These are phyloP conservation scores for Nebria brevicollis DNA, from an alignment of 2,888 invertebrate species.

Conservation along the genomic window DNA sequence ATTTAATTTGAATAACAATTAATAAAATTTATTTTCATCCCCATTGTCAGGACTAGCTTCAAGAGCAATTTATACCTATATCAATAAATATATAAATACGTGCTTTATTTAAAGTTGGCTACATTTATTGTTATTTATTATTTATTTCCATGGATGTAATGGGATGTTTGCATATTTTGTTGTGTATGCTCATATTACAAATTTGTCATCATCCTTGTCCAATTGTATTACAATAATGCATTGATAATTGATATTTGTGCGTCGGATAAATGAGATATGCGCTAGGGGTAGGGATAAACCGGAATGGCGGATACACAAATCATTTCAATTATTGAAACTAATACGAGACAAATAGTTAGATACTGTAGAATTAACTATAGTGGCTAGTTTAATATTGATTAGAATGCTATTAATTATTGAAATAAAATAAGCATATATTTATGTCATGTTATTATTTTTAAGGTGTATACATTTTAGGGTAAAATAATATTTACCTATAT, in stretches of 20 bases:
- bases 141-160: slow-evolving; percentile 9
- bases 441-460: no score
- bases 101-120: slow-evolving; percentile 13
- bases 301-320: slow-evolving; percentile 31
- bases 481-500: no score
- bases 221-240: slow-evolving; percentile 9
- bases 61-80: not conserved
- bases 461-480: no score
- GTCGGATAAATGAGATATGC: slow-evolving; percentile 10
- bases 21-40: not conserved
- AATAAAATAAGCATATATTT: no score
- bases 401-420: no score
- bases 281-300: not conserved
- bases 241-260: slow-evolving; percentile 36
- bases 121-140: slow-evolving; percentile 21
- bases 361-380: slow-evolving; percentile 21
- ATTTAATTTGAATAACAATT: not conserved
- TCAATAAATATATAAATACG: not conserved
- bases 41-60: not conserved
- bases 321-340: slow-evolving; percentile 41
- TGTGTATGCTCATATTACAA: slow-evolving; percentile 22
- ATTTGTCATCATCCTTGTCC: slow-evolving; percentile 39
- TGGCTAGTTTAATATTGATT: not conserved
- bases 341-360: slow-evolving; percentile 37
- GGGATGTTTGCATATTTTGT: not conserved